Evolutionary conservation across 2,113 vertebrate species (phyloP), one percentile per base, ranked within the genome.

Genomic region (Engraulis encrasicolus): DNA sequence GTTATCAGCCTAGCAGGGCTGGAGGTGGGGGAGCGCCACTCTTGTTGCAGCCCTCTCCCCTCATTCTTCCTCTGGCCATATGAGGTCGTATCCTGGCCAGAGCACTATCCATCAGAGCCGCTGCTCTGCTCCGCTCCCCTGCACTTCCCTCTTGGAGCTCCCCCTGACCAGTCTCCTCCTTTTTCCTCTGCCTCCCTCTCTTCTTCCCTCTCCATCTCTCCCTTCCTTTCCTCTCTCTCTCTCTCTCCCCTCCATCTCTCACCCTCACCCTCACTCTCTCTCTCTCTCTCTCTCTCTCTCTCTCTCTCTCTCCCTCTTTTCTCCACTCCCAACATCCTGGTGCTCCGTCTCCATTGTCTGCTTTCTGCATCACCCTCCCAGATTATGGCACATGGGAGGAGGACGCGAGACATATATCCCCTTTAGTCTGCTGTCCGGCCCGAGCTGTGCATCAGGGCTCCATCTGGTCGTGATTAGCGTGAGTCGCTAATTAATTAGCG

Each of bases 71-170:
- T n/a, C n/a, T 79, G 45, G 82, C 78, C 79, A 54, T 74, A 80
- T 45, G 54, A 80, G 78, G 83, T 84, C 81, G 83, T 81, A 50
- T 77, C 77, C 78, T 83, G 36, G 48, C 54, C 77, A 23, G 78
- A 54, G 74, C 74, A 23, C 49, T 81, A 74, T 85, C 66, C 81
- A 40, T 83, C 83, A 48, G 66, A 58, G 27, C 58, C 50, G 52
- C 54, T 71, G 45, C 54, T 23, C 83, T 49, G 18, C 27, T 81
- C 38, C 1, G 38, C 27, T 66, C 49, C 45, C 80, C 37, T 20
- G 31, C 38, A 61, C 36, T 6, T 49, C 20, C 52, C 50, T 49
- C 7, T 2, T 6, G 52, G 3, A 37, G 36, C 52, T 48, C n/a
- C 78, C n/a, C 81, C 54, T n/a, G 40, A 31, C 20, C 80, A 27